Conservation (phyloP, 64 coral and sea anemone genomes). For the Stichodactyla helianthus region DNA sequence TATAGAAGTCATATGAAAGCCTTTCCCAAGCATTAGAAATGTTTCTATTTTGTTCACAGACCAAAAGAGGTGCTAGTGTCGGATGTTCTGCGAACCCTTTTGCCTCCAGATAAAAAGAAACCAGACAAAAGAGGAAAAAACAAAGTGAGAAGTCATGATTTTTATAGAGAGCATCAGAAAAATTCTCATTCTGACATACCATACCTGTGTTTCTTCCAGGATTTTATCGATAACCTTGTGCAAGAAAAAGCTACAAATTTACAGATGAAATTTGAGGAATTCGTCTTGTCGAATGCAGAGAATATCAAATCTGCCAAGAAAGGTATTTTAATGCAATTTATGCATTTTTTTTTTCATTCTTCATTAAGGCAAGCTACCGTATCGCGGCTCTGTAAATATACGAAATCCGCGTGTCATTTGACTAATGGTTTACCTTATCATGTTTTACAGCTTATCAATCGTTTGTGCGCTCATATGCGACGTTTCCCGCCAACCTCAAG, state of each 20-base stretch:
- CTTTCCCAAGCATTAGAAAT: too few relatives aligned
- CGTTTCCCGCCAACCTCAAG: conserved; percentile 68
- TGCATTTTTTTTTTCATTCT: too few relatives aligned
- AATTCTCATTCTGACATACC: too few relatives aligned
- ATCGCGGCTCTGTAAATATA: too few relatives aligned
- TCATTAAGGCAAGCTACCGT: too few relatives aligned
- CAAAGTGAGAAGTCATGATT: conserved; percentile 9
- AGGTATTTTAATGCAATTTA: not conserved
- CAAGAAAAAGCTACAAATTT: conserved; percentile 74
- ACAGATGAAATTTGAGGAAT: conserved; percentile 68
- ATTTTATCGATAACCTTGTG: not conserved
- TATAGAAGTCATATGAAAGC: too few relatives aligned
- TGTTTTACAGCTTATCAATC: conserved; percentile 82
- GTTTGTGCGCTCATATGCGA: conserved; percentile 83
- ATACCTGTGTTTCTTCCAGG: not conserved
- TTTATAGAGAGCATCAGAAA: too few relatives aligned
- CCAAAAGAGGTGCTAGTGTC: conserved; percentile 54
- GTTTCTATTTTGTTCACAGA: conserved; percentile 18
- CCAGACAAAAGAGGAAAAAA: not conserved
- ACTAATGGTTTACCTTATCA: not conserved
- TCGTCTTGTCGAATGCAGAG: conserved; percentile 37
- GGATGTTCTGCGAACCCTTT: conserved; percentile 41
- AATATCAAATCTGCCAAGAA: conserved; percentile 52
- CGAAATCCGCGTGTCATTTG: not conserved
- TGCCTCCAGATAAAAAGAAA: not conserved